A percentile compares a stretch with the other conserved stretches of the same genome.
Conservation (phyloP, 2,797 vertebrate species). For the Melanotaenia maccullochi region DNA sequence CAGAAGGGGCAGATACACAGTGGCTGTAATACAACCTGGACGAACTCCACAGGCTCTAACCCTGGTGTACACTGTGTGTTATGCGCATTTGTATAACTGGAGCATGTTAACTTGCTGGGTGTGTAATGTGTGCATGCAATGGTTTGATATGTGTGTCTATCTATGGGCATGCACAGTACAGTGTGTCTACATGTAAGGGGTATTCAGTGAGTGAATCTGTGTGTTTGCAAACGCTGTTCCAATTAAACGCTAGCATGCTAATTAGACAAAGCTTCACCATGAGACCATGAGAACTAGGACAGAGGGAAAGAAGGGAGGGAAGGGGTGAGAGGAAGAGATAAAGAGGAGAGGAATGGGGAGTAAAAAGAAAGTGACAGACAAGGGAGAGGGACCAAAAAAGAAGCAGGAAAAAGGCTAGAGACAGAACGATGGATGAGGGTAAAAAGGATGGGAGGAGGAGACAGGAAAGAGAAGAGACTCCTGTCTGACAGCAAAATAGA, state of each 20-base stretch:
- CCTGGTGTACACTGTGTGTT: conserved; percentile 48
- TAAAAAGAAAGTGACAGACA: conserved; percentile 36
- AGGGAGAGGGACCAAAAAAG: conserved; percentile 6
- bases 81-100: conserved; percentile 76
- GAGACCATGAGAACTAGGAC: conserved; percentile 79
- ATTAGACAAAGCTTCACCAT: conserved; percentile 80
- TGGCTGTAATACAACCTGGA: conserved; percentile 69
- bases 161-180: conserved; percentile 24
- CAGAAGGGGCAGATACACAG: conserved; percentile 66
- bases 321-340: conserved; percentile 40
- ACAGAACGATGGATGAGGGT: conserved; percentile 22
- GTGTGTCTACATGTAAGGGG: conserved; percentile 49
- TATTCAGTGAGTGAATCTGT: conserved; percentile 64
- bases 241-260: conserved; percentile 78
- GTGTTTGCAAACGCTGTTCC: conserved; percentile 75
- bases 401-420: neutral
- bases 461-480: conserved; percentile 35
- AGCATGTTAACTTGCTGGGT: conserved; percentile 74
- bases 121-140: conserved; percentile 53
- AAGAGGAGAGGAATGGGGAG: conserved; percentile 26
- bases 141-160: conserved; percentile 37
- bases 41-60: conserved; percentile 61
- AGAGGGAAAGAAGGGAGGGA: conserved; percentile 38
- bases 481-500: conserved; percentile 51
- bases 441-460: conserved; percentile 17